Evolutionary conservation across 2,797 vertebrate species (phyloP), one percentile per base, ranked within the genome.

Genomic region (Phoebastria nigripes): DNA sequence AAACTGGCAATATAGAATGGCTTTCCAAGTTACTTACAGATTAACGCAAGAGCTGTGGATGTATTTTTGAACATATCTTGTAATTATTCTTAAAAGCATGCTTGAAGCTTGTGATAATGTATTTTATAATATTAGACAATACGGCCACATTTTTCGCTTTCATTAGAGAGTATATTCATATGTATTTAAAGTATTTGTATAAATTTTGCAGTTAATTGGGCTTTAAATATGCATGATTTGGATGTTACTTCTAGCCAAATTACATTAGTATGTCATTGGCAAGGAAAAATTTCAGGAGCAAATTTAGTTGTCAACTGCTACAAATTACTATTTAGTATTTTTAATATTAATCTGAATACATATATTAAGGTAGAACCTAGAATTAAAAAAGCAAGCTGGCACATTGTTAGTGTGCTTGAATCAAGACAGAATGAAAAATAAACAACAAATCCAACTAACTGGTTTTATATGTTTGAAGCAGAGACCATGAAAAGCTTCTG

Each of bases 221-320:
- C 29, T 93, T 91, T 87, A 94, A 95, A 95, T 95, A 96, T 82
- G 81, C 94, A 89, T 90, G 39, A 84, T 49, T 71, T 95, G 55
- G 58, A 88, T 87, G 82, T 61, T 82, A 62, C 47, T 94, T 80
- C 80, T 70, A 94, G 74, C 44, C 86, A 89, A 63, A 89, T 95
- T 82, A 82, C 52, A 51, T 85, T 82, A 91, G 44, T 80, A 62
- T 84, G 93, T 92, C 82, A 89, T 3, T 49, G n/a, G 62, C 37
- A 90, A 84, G 59, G 55, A 87, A 94, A 84, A 95, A 67, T 24
- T 63, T 90, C 70, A 87, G 56, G 11, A 83, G 39, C 26, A 90
- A 84, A 85, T 94, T 85, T 73, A 95, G 74, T n/a, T 79, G 59
- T 90, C 87, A 91, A 56, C 55, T 66, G 47, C 51, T 67, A 73